Evolutionary conservation across 2,888 invertebrate genomes (phyloP).

Genomic region (Calameuta pallipes): DNA sequence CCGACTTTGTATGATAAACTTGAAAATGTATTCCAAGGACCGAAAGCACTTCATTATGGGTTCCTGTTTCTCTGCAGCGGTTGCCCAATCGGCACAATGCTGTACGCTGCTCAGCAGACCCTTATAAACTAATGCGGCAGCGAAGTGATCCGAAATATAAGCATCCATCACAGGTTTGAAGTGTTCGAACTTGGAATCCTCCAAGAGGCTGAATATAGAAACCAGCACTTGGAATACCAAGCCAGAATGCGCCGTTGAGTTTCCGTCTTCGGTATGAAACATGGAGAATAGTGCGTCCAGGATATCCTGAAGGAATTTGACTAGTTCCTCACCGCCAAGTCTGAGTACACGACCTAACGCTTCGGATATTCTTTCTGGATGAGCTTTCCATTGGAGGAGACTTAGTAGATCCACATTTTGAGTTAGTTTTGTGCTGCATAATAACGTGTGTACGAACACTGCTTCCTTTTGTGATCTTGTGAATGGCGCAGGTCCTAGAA

Average conservation of each 20-base stretch:
- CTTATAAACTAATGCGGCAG: conserved; percentile 93
- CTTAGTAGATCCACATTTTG: conserved; percentile 93
- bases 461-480: conserved; percentile 86
- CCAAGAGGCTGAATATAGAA: conserved; percentile 89
- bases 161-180: conserved; percentile 94
- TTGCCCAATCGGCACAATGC: conserved; percentile 89
- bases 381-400: conserved; percentile 90
- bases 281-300: conserved; percentile 92
- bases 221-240: conserved; percentile 93
- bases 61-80: conserved; percentile 87
- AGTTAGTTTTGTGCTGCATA: conserved; percentile 97
- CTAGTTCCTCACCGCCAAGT: conserved; percentile 88
- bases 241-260: conserved; percentile 88
- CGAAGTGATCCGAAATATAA: conserved; percentile 94
- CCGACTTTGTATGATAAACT: conserved; percentile 90
- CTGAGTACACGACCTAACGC: conserved; percentile 84
- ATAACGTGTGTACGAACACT: conserved; percentile 82
- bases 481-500: conserved; percentile 67
- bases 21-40: conserved; percentile 92
- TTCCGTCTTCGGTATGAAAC: conserved; percentile 93
- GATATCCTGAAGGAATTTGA: conserved; percentile 95
- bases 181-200: conserved; percentile 92
- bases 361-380: conserved; percentile 87
- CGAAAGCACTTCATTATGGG: conserved; percentile 91
- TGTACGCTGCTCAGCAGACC: conserved; percentile 90